Percentiles rank a stretch among this genome's conserved stretches.
phyloP scores from a whole-genome alignment of 2,113 vertebrate species.

The Scartelaos histophorus region DNA sequence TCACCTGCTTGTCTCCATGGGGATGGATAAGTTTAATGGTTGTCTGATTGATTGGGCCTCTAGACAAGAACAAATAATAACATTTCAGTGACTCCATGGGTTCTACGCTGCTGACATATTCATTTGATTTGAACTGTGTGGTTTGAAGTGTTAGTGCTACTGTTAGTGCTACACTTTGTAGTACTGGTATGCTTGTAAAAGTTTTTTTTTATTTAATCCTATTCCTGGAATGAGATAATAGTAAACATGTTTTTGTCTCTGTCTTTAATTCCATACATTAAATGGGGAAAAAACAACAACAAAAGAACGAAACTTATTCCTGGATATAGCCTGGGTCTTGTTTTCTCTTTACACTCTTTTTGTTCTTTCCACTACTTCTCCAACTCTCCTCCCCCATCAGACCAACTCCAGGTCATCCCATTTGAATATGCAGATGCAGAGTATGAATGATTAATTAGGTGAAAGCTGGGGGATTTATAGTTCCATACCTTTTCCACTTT shows the following conservation, averaged over 20 bases:
- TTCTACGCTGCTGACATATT: too few relatives aligned
- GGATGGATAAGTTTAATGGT: too few relatives aligned
- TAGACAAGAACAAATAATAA: too few relatives aligned
- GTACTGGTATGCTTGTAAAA: too few relatives aligned
- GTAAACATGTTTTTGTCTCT: too few relatives aligned
- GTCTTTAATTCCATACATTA: neutral
- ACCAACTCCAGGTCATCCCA: conserved; percentile 43
- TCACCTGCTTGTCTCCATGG: too few relatives aligned
- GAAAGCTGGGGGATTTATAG: conserved; percentile 44
- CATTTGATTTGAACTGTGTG: neutral
- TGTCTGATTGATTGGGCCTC: too few relatives aligned
- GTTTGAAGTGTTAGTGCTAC: too few relatives aligned
- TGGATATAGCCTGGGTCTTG: neutral
- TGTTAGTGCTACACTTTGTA: too few relatives aligned
- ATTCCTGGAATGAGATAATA: too few relatives aligned
- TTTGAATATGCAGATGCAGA: conserved; percentile 70
- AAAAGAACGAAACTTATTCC: neutral
- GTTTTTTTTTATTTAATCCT: too few relatives aligned
- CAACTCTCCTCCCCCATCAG: conserved; percentile 26
- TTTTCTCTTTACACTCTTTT: neutral
- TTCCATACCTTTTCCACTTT: conserved; percentile 19
- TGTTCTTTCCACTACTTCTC: conserved; percentile 15
- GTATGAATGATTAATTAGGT: conserved; percentile 71
- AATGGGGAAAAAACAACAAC: neutral
- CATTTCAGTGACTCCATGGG: too few relatives aligned